These are phyloP conservation scores for Zapus hudsonius DNA, from an alignment of 2,113 vertebrate genomes.

Conservation along the genomic window DNA sequence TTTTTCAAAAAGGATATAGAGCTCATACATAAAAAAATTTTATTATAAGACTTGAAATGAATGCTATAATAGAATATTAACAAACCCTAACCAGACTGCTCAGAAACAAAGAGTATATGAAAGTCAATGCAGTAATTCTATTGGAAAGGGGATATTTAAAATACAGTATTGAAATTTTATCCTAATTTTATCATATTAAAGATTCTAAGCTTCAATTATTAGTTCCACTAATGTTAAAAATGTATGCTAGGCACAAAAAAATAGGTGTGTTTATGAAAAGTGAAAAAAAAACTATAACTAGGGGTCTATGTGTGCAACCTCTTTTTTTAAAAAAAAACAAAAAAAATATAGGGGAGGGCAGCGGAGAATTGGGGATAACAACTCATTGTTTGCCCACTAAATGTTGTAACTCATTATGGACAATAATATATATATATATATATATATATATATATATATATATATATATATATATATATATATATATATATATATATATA, in stretches of 20 bases:
- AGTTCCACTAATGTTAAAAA: background rate
- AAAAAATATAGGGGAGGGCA: background rate
- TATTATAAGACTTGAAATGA: background rate
- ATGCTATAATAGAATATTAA: background rate
- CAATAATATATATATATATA: no score
- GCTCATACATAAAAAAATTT: background rate
- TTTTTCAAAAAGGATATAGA: background rate
- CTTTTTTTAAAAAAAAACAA: background rate
- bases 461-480: no score
- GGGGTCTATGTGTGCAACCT: no score
- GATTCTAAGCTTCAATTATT: background rate
- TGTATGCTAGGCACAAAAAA: background rate
- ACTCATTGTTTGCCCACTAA: no score
- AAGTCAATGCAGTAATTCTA: background rate
- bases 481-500: no score
- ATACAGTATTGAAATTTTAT: background rate
- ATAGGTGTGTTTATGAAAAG: background rate
- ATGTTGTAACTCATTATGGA: no score
- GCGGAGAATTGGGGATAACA: no score
- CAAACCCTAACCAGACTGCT: background rate
- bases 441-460: no score
- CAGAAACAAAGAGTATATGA: background rate
- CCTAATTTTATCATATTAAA: background rate
- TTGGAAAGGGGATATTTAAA: background rate
- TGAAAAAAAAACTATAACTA: no score